Base-by-base conservation (phyloP, 2,888 invertebrate genomes). In the Heliconius erato region DNA sequence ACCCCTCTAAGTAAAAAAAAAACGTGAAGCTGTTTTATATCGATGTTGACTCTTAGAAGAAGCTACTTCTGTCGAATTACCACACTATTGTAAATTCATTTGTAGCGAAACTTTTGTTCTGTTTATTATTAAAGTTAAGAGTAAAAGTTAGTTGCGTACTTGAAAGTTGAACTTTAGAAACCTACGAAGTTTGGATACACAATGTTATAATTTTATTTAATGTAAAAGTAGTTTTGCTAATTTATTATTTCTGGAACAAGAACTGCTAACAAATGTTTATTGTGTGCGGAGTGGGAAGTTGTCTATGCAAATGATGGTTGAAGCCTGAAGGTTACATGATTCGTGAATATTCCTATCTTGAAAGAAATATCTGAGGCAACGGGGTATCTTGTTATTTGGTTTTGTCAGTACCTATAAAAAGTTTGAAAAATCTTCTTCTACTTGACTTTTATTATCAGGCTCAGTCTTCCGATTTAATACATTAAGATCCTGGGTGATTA, bases 131-230 rank as follows among this genome's bases (percentile, higher is more conserved):
- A 12, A 32, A 59, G 54, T 32, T 32, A 54, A 23, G 19, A 54
- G 28, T 74, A 74, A 74, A 32, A 74, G 59, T 74, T 74, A 32
- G 74, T 28, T 32, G 4, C 7, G 23, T 23, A 59, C 74, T 74
- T 59, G 32, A 59, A 74, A 74, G 74, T 74, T 74, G 19, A 74
- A 14, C 54, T 74, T 74, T 59, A 32, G 49, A 49, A 74, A 59
- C 23, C 19, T 72, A 6, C 54, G n/a, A n/a, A 74, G 2, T 32
- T 59, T 49, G 28, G 49, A 49, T 54, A 54, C 32, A 32, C 32
- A 23, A 54, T 12, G 74, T 19, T 74, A 0, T 32, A 32, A 32
- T 32, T 32, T 32, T 32, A 32, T 32, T 32, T 32, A 32, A 59
- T 59, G 40, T 71, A 71, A 40, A 71, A 40, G 23, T 59, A 74